These are phyloP conservation scores for Oscheius sp. DNA, from an alignment of 2,888 invertebrate genomes.

Conservation along the genomic window DNA sequence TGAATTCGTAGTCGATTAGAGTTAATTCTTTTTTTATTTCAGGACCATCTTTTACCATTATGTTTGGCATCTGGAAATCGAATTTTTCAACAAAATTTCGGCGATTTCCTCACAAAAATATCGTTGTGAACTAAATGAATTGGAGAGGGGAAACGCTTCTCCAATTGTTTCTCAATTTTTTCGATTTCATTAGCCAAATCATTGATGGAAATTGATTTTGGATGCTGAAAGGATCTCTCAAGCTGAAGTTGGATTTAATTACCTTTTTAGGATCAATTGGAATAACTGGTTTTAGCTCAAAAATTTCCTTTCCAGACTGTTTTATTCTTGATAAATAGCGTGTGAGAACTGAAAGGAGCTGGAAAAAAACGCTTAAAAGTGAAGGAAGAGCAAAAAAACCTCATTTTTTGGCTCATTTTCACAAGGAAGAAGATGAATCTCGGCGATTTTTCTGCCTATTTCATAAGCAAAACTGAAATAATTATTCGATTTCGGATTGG, in stretches of 20 bases:
- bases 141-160: background rate
- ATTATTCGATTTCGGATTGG: too few species aligned
- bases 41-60: background rate
- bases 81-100: background rate
- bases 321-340: background rate
- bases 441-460: background rate
- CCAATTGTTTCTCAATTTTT: background rate
- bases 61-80: background rate
- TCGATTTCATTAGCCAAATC: background rate
- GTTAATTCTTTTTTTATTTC: background rate
- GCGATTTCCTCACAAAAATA: slow-evolving; percentile 1
- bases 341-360: background rate
- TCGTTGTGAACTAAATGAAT: slow-evolving; percentile 10
- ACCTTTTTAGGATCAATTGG: background rate
- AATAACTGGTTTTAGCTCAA: background rate
- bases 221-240: background rate
- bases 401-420: background rate
- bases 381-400: background rate
- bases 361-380: background rate
- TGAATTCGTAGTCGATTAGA: slow-evolving; percentile 18
- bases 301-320: background rate
- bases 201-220: background rate
- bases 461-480: background rate
- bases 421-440: background rate
- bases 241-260: too few species aligned